phyloP scores from a whole-genome alignment of 2,113 vertebrate species.

The Carassius gibelio region DNA sequence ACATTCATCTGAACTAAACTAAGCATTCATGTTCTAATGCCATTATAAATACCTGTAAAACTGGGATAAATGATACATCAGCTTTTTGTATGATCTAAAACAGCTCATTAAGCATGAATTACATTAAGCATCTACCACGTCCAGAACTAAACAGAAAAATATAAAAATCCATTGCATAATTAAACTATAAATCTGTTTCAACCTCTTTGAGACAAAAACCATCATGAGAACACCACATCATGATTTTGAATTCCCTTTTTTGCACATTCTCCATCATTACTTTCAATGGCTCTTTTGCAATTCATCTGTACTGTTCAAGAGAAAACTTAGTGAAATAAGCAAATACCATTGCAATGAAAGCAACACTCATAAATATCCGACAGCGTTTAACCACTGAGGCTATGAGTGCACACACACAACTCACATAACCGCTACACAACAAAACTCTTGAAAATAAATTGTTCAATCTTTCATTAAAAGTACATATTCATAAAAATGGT shows the following conservation, averaged over 20 bases:
- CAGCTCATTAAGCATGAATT: slow-evolving; percentile 44
- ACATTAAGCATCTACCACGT: slow-evolving; percentile 29
- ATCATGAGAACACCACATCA: slow-evolving; percentile 20
- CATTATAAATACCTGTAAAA: slow-evolving; percentile 38
- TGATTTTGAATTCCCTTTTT: slow-evolving; percentile 46
- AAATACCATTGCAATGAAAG: slow-evolving; percentile 7
- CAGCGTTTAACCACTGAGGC: slow-evolving; percentile 30
- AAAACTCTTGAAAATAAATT: slow-evolving; percentile 32
- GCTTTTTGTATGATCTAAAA: slow-evolving; percentile 47
- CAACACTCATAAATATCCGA: slow-evolving; percentile 31
- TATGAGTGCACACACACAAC: slow-evolving; percentile 21
- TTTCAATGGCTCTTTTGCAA: slow-evolving; percentile 34
- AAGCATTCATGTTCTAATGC: slow-evolving; percentile 46
- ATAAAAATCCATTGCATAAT: slow-evolving; percentile 65
- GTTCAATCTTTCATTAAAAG: slow-evolving; percentile 52
- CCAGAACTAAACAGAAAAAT: slow-evolving; percentile 54
- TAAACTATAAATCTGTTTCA: slow-evolving; percentile 52
- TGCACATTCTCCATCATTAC: slow-evolving; percentile 21
- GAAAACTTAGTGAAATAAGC: slow-evolving; percentile 11
- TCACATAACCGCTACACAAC: neutral
- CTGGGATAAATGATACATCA: slow-evolving; percentile 13
- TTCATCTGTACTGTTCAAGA: slow-evolving; percentile 31
- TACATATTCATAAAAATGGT: slow-evolving; percentile 50
- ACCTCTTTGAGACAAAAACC: slow-evolving; percentile 40
- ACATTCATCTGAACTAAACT: slow-evolving; percentile 26